Percentiles rank a stretch among this genome's conserved stretches.
phyloP scores from a whole-genome alignment of 2,888 invertebrate genomes.

The Bombylius discolor region DNA sequence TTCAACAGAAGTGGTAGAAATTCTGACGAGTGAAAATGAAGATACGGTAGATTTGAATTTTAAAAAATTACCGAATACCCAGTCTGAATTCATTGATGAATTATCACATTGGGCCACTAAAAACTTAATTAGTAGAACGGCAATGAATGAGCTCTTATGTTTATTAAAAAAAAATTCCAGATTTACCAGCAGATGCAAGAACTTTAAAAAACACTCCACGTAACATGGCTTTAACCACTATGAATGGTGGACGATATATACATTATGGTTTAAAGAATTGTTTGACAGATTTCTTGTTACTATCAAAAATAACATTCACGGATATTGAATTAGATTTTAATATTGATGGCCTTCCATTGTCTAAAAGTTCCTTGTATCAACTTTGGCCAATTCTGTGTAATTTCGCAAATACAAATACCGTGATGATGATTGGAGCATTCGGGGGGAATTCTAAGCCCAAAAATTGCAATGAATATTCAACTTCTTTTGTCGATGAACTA shows the following conservation, averaged over 20 bases:
- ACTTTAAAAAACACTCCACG: neutral
- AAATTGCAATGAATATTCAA: constrained; percentile 6
- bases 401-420: constrained; percentile 1
- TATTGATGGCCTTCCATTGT: constrained; percentile 7
- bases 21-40: no score
- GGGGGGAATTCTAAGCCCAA: constrained; percentile 1
- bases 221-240: neutral
- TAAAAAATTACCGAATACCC: no score
- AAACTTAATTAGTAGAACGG: neutral
- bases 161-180: neutral
- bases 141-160: neutral
- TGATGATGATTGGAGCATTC: constrained; percentile 1
- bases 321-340: constrained; percentile 8
- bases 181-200: neutral
- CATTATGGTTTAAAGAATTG: constrained; percentile 11
- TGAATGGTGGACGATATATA: constrained; percentile 5
- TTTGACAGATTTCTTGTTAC: constrained; percentile 5
- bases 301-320: neutral
- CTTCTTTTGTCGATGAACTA: constrained; percentile 8
- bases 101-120: neutral
- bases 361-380: constrained; percentile 10
- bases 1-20: no score
- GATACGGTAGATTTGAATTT: no score
- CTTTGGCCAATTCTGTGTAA: constrained; percentile 10
- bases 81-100: no score